Evolutionary conservation across 92 coral and sea anemone species (phyloP).

Genomic region (Epizoanthus illoricatus): DNA sequence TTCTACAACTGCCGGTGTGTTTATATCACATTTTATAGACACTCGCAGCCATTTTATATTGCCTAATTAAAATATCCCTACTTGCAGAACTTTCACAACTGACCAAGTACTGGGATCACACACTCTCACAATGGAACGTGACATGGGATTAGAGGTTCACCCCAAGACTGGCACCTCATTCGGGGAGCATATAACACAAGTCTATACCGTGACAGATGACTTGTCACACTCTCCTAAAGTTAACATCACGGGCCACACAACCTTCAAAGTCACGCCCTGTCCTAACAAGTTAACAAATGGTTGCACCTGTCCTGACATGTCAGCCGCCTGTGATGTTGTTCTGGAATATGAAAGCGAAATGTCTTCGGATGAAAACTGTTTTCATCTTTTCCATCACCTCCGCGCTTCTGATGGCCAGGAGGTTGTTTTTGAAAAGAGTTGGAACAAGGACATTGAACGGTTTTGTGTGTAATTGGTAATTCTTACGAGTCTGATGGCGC

Average conservation of each 20-base stretch:
- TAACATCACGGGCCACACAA: slow-evolving; percentile 48
- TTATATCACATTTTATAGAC: too few species aligned
- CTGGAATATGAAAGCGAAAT: slow-evolving; percentile 59
- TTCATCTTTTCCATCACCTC: slow-evolving; percentile 39
- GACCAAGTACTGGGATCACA: slow-evolving; percentile 40
- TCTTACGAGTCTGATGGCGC: too few species aligned
- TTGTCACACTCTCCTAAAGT: slow-evolving; percentile 59
- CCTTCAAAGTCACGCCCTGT: slow-evolving; percentile 47
- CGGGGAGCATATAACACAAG: slow-evolving; percentile 49
- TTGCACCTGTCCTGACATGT: background rate
- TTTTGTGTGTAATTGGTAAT: slow-evolving; percentile 18
- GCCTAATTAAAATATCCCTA: background rate
- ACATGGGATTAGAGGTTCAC: slow-evolving; percentile 50
- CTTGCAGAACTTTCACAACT: slow-evolving; percentile 47
- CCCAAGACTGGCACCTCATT: slow-evolving; percentile 58
- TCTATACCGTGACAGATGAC: slow-evolving; percentile 54
- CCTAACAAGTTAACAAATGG: slow-evolving; percentile 35
- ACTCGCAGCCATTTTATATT: background rate
- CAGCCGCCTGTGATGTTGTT: slow-evolving; percentile 50
- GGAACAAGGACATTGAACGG: slow-evolving; percentile 59
- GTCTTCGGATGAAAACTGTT: slow-evolving; percentile 63
- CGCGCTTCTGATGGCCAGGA: slow-evolving; percentile 41
- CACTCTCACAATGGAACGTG: slow-evolving; percentile 43
- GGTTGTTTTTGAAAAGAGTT: slow-evolving; percentile 62
- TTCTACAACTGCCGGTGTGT: too few species aligned